These are phyloP conservation scores for Drosophila seclusa DNA, from an alignment of 2,888 invertebrate species.

Conservation along the genomic window DNA sequence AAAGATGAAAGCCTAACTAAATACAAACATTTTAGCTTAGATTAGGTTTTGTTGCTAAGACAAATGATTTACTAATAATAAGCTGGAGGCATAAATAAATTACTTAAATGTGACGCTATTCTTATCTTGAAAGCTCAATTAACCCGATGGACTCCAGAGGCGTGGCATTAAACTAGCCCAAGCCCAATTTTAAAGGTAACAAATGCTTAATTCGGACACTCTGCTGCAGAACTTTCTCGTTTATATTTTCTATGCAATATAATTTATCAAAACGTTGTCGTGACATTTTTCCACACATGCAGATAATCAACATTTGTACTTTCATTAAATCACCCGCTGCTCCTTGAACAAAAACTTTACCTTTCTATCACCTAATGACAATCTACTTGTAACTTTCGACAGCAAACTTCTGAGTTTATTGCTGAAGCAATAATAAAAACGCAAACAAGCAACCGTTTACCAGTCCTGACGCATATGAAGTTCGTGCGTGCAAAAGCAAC, in stretches of 20 bases:
- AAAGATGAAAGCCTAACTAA: background rate
- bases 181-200: background rate
- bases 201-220: background rate
- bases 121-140: background rate
- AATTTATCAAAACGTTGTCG: conserved; percentile 16
- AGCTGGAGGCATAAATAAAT: background rate
- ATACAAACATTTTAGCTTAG: no score
- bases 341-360: conserved; percentile 7
- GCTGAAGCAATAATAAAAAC: background rate
- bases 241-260: background rate
- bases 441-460: background rate
- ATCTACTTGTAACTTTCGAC: conserved; percentile 60
- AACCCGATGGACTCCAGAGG: background rate
- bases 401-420: conserved; percentile 18
- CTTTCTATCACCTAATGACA: conserved; percentile 33
- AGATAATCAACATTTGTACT: conserved; percentile 17
- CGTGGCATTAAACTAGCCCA: background rate
- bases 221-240: no score
- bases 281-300: conserved; percentile 11
- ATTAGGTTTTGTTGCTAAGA: background rate
- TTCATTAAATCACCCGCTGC: conserved; percentile 21
- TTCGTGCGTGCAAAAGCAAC: conserved; percentile 10
- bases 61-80: background rate
- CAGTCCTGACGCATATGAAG: background rate
- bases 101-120: background rate